Evolutionary conservation across 2,888 invertebrate species (phyloP).

Genomic region (Eumacrocentrus americanus): DNA sequence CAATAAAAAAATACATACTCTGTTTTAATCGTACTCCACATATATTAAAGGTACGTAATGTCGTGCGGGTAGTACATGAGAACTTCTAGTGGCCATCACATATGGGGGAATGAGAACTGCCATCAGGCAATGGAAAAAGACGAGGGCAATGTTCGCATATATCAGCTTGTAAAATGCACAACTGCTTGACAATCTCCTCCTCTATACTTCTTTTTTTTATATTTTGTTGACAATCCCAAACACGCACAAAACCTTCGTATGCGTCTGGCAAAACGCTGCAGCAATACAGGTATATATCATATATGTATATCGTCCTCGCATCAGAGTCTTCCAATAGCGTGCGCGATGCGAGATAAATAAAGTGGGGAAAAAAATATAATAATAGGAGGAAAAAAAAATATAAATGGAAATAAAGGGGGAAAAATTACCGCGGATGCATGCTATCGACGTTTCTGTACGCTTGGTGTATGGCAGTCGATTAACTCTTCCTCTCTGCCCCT

Average conservation of each 20-base stretch:
- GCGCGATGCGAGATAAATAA: neutral
- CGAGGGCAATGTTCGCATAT: too few species aligned
- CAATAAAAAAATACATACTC: too few species aligned
- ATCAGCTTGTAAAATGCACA: constrained; percentile 54
- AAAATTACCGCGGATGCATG: constrained; percentile 36
- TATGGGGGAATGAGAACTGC: too few species aligned
- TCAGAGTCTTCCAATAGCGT: constrained; percentile 34
- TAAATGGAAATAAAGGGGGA: constrained; percentile 16
- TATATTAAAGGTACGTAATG: too few species aligned
- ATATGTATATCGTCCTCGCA: constrained; percentile 38
- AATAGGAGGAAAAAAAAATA: neutral
- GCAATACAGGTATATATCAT: too few species aligned
- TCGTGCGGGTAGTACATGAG: too few species aligned
- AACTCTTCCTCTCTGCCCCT: constrained; percentile 18
- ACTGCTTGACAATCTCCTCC: constrained; percentile 30
- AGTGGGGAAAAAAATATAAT: neutral
- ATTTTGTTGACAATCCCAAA: neutral
- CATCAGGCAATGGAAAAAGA: too few species aligned
- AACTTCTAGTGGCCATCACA: too few species aligned
- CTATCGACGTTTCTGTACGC: constrained; percentile 40
- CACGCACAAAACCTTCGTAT: neutral
- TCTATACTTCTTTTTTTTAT: constrained; percentile 1
- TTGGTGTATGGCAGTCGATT: constrained; percentile 32
- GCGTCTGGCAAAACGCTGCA: neutral
- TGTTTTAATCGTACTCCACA: too few species aligned